A percentile compares a stretch with the other conserved stretches of the same genome.
These are phyloP conservation scores for Cephus nigrinus DNA, from an alignment of 2,888 invertebrate species.

Conservation along the genomic window DNA sequence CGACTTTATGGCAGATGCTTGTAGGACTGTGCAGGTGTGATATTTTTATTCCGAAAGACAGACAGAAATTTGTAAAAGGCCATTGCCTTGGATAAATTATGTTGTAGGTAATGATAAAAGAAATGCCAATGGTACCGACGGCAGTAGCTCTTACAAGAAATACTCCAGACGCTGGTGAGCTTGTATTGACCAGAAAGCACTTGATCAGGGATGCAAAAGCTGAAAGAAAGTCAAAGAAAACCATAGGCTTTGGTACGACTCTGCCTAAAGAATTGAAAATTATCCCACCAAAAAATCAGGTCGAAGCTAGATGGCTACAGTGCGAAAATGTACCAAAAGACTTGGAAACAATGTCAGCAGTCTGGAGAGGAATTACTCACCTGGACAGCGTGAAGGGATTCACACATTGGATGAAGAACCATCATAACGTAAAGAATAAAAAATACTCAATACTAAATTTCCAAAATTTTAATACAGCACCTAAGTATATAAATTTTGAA, in stretches of 20 bases:
- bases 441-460: not conserved
- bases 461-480: not conserved
- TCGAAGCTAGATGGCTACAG: conserved; percentile 69
- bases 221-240: conserved; percentile 67
- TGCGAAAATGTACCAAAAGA: conserved; percentile 71
- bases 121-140: conserved; percentile 72
- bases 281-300: conserved; percentile 69
- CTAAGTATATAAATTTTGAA: not conserved
- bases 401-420: conserved; percentile 43
- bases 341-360: conserved; percentile 71
- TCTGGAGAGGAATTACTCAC: conserved; percentile 74
- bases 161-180: conserved; percentile 68
- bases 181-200: conserved; percentile 68
- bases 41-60: not conserved
- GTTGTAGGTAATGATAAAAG: conserved; percentile 67
- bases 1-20: conserved; percentile 55
- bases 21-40: conserved; percentile 53
- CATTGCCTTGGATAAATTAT: not conserved
- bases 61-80: not conserved
- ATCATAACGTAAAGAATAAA: conserved; percentile 37
- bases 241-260: conserved; percentile 69
- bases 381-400: conserved; percentile 61
- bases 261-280: conserved; percentile 69
- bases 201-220: conserved; percentile 68
- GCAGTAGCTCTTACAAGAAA: conserved; percentile 69